phyloP scores from a whole-genome alignment of 2,797 vertebrate species.

The Danio tinwini region DNA sequence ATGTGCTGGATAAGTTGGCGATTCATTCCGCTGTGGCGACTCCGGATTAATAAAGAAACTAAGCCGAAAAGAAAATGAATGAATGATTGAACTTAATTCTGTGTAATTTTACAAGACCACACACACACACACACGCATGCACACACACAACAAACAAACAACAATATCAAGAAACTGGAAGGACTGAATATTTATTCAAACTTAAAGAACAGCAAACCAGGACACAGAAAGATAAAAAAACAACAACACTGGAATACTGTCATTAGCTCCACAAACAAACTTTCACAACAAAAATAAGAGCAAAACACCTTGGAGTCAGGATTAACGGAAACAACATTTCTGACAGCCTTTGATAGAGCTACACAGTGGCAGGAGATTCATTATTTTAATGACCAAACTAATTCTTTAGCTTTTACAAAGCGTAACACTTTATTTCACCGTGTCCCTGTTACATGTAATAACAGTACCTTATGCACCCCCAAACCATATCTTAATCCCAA shows the following conservation, averaged over 20 bases:
- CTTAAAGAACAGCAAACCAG: slow-evolving; percentile 67
- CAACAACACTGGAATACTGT: slow-evolving; percentile 60
- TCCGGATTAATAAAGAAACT: too few relatives aligned
- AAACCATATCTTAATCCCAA: too few relatives aligned
- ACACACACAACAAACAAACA: not conserved
- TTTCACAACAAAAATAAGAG: slow-evolving; percentile 61
- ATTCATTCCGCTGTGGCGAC: too few relatives aligned
- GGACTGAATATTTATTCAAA: slow-evolving; percentile 72
- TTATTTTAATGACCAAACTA: slow-evolving; percentile 32
- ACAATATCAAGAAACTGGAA: slow-evolving; percentile 50
- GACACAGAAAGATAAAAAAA: slow-evolving; percentile 59
- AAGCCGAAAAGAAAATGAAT: too few relatives aligned
- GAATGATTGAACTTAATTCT: too few relatives aligned
- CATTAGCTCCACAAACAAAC: slow-evolving; percentile 64
- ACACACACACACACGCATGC: too few relatives aligned
- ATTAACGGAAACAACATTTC: slow-evolving; percentile 55
- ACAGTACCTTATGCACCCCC: too few relatives aligned
- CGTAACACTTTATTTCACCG: too few relatives aligned
- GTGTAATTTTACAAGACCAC: too few relatives aligned
- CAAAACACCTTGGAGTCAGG: slow-evolving; percentile 49
- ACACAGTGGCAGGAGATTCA: slow-evolving; percentile 54
- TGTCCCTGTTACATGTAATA: too few relatives aligned
- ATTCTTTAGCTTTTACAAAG: slow-evolving; percentile 42
- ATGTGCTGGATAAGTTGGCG: too few relatives aligned
- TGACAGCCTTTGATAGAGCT: slow-evolving; percentile 55